A percentile compares a stretch with the other conserved stretches of the same genome.
Evolutionary conservation across 1,140 invertebrate genomes (phyloP).

Genomic region (Tetragnatha versicolor): DNA sequence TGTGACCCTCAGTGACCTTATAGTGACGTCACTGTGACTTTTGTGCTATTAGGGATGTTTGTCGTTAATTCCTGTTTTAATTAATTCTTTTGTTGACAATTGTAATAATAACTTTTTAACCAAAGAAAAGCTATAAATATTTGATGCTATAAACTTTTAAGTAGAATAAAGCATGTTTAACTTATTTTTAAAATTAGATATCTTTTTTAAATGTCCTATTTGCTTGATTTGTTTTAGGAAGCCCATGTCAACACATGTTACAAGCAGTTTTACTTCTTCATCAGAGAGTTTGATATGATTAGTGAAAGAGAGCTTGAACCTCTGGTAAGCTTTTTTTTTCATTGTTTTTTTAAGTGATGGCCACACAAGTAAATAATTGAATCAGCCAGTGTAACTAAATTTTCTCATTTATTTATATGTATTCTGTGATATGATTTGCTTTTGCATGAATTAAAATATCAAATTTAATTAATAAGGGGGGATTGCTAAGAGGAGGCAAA

Average conservation of each 20-base stretch:
- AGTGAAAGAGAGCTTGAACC: constrained; percentile 88
- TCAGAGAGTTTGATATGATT: constrained; percentile 86
- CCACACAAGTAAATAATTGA: not conserved
- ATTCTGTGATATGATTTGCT: no score
- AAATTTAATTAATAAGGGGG: not conserved
- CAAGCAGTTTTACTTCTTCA: constrained; percentile 96
- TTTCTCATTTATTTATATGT: not conserved
- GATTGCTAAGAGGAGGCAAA: not conserved
- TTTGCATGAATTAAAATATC: not conserved
- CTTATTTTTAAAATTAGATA: no score
- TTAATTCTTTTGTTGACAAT: no score
- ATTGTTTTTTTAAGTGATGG: not conserved
- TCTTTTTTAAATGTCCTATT: no score
- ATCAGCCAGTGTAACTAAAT: not conserved
- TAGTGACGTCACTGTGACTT: no score
- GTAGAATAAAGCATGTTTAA: no score
- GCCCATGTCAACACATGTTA: constrained; percentile 96
- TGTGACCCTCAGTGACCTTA: no score
- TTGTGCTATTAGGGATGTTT: no score
- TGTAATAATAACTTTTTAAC: no score
- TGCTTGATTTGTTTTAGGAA: constrained; percentile 78
- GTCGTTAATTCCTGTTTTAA: no score
- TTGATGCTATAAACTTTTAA: no score
- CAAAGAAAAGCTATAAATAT: no score
- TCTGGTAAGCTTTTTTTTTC: constrained; percentile 66